A percentile compares a stretch with the other conserved stretches of the same genome.
phyloP scores from a whole-genome alignment of 64 coral and sea anemone genomes.

The Montipora foliosa region DNA sequence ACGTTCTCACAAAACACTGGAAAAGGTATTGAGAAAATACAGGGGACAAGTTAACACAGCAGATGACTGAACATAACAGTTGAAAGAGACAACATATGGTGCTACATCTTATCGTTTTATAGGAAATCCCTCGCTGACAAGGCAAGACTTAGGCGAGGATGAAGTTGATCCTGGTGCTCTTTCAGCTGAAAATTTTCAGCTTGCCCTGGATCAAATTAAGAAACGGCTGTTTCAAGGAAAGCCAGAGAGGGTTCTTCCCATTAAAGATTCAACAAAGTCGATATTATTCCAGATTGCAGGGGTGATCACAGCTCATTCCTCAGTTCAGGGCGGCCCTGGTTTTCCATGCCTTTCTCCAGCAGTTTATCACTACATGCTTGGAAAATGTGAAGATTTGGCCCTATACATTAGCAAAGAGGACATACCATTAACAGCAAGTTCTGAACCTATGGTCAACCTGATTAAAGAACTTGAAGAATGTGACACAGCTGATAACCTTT shows the following conservation, averaged over 20 bases:
- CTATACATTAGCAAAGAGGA: not conserved
- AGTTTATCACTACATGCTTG: not conserved
- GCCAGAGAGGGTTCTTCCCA: not conserved
- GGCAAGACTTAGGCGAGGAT: conserved; percentile 5
- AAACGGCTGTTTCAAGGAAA: conserved; percentile 38
- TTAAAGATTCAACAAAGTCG: not conserved
- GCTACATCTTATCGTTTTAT: conserved; percentile 15
- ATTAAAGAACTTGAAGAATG: not conserved
- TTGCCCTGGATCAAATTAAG: conserved; percentile 26
- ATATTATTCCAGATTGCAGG: not conserved
- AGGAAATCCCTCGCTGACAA: conserved; percentile 16
- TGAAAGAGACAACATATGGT: conserved; percentile 37
- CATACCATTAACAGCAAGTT: conserved; percentile 1
- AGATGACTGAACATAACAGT: conserved; percentile 25
- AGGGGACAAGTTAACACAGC: not conserved
- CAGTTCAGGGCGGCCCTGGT: conserved; percentile 20
- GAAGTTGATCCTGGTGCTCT: no score
- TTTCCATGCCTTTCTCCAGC: conserved; percentile 33
- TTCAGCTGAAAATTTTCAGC: conserved; percentile 26
- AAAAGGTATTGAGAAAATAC: not conserved
- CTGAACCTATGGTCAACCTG: conserved; percentile 17
- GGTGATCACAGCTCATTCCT: conserved; percentile 35
- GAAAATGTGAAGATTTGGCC: conserved; percentile 11
- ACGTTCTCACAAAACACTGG: no score
- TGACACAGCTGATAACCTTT: not conserved